phyloP scores from a whole-genome alignment of 2,113 vertebrate genomes.

The Nematolebias whitei region DNA sequence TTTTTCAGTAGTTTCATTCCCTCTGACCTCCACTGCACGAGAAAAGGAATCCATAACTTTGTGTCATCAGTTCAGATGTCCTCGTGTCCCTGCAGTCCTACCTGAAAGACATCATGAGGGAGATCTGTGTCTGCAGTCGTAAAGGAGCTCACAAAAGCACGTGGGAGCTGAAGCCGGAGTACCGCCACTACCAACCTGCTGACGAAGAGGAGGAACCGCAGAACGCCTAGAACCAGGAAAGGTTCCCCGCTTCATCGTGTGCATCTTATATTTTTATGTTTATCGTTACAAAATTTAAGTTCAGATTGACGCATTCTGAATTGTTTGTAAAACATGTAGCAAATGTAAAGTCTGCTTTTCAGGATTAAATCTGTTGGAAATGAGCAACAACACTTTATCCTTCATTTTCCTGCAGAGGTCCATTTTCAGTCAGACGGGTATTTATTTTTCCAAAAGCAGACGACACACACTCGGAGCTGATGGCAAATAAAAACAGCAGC shows the following conservation, averaged over 20 bases:
- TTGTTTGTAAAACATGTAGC: neutral
- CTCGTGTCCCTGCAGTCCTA: constrained; percentile 81
- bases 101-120: constrained; percentile 94
- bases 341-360: neutral
- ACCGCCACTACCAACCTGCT: constrained; percentile 90
- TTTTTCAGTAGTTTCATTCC: too few relatives aligned
- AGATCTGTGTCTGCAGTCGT: constrained; percentile 93
- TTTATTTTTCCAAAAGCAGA: neutral
- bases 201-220: constrained; percentile 80
- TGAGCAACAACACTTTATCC: neutral
- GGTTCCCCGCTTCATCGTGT: neutral
- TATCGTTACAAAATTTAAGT: neutral
- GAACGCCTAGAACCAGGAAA: constrained; percentile 67
- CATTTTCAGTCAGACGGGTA: neutral
- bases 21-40: too few relatives aligned
- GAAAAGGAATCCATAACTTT: too few relatives aligned
- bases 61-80: neutral
- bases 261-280: neutral
- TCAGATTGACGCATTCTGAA: too few relatives aligned
- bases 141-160: constrained; percentile 96
- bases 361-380: constrained; percentile 1
- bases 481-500: too few relatives aligned
- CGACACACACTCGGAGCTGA: neutral
- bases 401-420: neutral
- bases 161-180: constrained; percentile 96